Evolutionary conservation across 92 coral and sea anemone species (phyloP), one percentile per base, ranked within the genome.

Genomic region (Meandrina meandrites): DNA sequence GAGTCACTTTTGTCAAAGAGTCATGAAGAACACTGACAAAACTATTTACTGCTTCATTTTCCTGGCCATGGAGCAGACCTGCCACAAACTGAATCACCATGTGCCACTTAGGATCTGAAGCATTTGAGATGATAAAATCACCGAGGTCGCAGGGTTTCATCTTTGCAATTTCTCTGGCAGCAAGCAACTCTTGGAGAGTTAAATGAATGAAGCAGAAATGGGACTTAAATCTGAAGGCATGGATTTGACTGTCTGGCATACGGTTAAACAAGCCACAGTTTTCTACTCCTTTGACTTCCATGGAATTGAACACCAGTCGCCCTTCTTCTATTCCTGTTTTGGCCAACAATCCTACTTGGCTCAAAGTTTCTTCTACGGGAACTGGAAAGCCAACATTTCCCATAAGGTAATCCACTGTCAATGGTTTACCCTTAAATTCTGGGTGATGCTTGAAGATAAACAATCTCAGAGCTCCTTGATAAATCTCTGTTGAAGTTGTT

Each of bases 11-110:
- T 28, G 54, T n/a, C 56, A 88, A 76, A 31, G 66, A 21, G 75
- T 64, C 37, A 17, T 19, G 47, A 0, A 88, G 91, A 18, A 42
- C 27, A 22, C 19, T 36, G 48, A 40, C 73, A 58, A 80, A 58
- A 80, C 14, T 58, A 36, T 81, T 80, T 18, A 50, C 72, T 0
- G 79, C 87, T 22, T 42, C 77, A 1, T 13, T 18, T 75, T 76
- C 56, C 32, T 75, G 28, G 56, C 64, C 86, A 53, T 74, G 66
- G 9, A 86, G 75, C 56, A 90, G 36, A 40, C 92, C 92, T 21
- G 92, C 92, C 11, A 86, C 77, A 86, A 90, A 90, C 90, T 90
- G 92, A 17, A 90, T 79, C 37, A 86, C 92, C 66, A 90, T n/a
- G 8, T 90, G 66, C 92, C 92, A 90, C 36, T 90, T 85, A 17